phyloP scores from a whole-genome alignment of 2,113 vertebrate species.

The Rhea americana region DNA sequence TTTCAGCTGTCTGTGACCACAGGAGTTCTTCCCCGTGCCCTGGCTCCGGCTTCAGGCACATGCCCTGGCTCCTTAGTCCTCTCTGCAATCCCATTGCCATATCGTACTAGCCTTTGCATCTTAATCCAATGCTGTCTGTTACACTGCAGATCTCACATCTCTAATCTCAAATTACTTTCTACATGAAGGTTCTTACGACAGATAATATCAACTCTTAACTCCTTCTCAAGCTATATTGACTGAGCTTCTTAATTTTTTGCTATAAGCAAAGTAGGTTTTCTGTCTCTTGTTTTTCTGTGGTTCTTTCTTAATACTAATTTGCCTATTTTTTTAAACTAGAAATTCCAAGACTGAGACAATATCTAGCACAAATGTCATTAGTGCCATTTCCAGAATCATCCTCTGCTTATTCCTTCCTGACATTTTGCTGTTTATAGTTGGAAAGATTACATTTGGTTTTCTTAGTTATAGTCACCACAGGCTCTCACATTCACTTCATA shows the following conservation, averaged over 20 bases:
- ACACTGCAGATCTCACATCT: neutral
- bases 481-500: neutral
- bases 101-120: neutral
- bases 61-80: neutral
- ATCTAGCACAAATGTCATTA: neutral
- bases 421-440: neutral
- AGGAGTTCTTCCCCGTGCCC: neutral
- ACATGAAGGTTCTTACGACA: neutral
- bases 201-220: neutral
- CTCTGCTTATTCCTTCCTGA: neutral
- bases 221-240: neutral
- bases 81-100: neutral
- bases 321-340: neutral
- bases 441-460: neutral
- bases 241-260: neutral
- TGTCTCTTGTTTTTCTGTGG: neutral
- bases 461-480: neutral
- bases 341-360: neutral
- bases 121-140: neutral
- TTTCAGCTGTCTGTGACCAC: neutral
- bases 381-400: neutral
- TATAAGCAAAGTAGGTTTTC: neutral
- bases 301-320: neutral
- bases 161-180: neutral
- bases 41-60: neutral